A percentile compares a stretch with the other conserved stretches of the same genome.
Evolutionary conservation across 2,113 vertebrate species (phyloP).

Genomic region (Hymenochirus boettgeri): DNA sequence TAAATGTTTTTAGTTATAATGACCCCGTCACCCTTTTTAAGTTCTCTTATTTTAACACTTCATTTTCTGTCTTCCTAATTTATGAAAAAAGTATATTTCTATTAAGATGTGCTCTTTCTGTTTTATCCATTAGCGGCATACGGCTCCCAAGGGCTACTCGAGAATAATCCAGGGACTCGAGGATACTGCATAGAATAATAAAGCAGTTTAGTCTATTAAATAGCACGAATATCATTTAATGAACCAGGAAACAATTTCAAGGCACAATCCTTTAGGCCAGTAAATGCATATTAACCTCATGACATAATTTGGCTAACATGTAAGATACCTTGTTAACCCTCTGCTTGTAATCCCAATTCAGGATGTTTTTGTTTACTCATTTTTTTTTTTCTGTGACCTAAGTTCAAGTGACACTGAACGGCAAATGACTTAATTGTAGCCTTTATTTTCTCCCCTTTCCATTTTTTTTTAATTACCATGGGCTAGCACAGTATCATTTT

Average conservation of each 20-base stretch:
- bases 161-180: constrained; percentile 18
- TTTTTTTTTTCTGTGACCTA: constrained; percentile 6
- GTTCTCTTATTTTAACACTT: neutral
- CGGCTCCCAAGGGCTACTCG: neutral
- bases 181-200: constrained; percentile 25
- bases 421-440: neutral
- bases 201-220: constrained; percentile 35
- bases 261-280: constrained; percentile 1
- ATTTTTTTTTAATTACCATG: constrained; percentile 35
- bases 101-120: neutral
- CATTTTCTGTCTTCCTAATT: neutral
- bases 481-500: constrained; percentile 34
- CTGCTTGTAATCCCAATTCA: neutral
- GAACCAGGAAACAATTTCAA: constrained; percentile 29
- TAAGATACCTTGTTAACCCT: constrained; percentile 30
- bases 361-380: neutral
- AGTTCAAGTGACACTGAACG: constrained; percentile 6
- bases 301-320: constrained; percentile 10
- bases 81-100: neutral
- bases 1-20: no score
- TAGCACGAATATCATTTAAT: constrained; percentile 37
- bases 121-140: neutral
- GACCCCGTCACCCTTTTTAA: no score
- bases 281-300: constrained; percentile 30
- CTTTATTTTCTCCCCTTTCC: neutral